Percentiles rank a stretch among this genome's conserved stretches.
Conservation (phyloP, 1,140 invertebrate species). For the Penaeus vannamei region DNA sequence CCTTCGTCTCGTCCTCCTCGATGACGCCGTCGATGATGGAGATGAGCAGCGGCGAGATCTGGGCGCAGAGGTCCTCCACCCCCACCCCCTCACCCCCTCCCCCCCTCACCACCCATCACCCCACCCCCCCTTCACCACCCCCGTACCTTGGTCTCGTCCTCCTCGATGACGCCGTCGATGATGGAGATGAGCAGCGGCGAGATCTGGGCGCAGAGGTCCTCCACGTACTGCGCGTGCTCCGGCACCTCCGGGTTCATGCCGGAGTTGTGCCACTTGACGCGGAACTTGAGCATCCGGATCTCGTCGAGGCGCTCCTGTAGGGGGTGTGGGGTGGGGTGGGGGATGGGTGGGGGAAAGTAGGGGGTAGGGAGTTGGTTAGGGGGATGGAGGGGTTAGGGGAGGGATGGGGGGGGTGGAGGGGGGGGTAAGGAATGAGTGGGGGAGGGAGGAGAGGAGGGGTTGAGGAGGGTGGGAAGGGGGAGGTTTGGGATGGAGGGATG, state of each 20-base stretch:
- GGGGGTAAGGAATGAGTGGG: slow-evolving; percentile 6
- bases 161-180: slow-evolving; percentile 77
- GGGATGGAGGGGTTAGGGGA: too few species aligned
- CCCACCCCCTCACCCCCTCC: slow-evolving; percentile 68
- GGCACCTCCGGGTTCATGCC: slow-evolving; percentile 74
- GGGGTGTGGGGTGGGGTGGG: neutral
- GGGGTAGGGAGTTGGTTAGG: too few species aligned
- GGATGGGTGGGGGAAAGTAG: slow-evolving; percentile 31
- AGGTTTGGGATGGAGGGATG: slow-evolving; percentile 21
- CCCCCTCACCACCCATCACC: neutral
- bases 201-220: slow-evolving; percentile 76
- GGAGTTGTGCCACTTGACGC: slow-evolving; percentile 76
- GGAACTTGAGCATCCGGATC: slow-evolving; percentile 77
- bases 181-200: slow-evolving; percentile 74
- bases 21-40: slow-evolving; percentile 77
- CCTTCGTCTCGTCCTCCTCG: slow-evolving; percentile 74
- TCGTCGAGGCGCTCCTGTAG: slow-evolving; percentile 76
- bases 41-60: slow-evolving; percentile 74
- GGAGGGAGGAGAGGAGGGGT: too few species aligned
- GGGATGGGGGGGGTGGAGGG: neutral
- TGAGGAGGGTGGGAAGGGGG: neutral
- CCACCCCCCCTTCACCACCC: neutral
- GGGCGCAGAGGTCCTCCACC: slow-evolving; percentile 75
- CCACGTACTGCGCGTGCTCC: slow-evolving; percentile 78
- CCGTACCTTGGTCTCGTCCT: slow-evolving; percentile 72